These are phyloP conservation scores for Orycteropus afer DNA, from an alignment of 2,113 vertebrate genomes.

Conservation along the genomic window DNA sequence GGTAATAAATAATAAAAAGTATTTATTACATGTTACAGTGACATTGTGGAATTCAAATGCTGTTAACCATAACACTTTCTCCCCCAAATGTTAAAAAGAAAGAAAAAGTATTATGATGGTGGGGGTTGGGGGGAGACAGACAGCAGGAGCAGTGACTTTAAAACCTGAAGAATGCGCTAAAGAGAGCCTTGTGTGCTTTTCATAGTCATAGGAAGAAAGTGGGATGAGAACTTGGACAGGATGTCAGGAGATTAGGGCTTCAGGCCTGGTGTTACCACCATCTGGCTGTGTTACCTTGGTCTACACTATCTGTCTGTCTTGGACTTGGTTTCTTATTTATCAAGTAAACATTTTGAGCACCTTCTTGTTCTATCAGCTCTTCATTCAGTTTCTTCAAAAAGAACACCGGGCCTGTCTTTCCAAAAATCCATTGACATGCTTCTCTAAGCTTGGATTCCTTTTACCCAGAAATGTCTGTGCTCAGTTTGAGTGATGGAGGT, in stretches of 20 bases:
- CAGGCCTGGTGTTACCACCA: constrained; percentile 32
- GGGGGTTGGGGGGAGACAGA: not conserved
- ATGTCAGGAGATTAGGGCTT: constrained; percentile 52
- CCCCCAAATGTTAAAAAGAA: constrained; percentile 65
- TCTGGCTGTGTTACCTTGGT: constrained; percentile 51
- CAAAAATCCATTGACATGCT: not conserved
- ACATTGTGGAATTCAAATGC: constrained; percentile 68
- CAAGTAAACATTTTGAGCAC: not conserved
- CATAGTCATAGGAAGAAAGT: constrained; percentile 14
- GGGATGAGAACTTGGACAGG: not conserved
- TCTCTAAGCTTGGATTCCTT: not conserved
- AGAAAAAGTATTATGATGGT: constrained; percentile 33
- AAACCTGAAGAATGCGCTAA: constrained; percentile 65
- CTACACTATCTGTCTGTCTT: not conserved
- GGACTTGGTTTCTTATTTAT: constrained; percentile 10
- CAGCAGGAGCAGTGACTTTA: constrained; percentile 51
- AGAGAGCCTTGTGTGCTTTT: constrained; percentile 64
- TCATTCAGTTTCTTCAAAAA: not conserved
- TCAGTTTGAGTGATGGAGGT: not conserved
- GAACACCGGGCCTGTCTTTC: not conserved
- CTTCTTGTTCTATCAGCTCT: not conserved
- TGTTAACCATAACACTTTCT: constrained; percentile 65
- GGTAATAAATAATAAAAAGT: constrained; percentile 71
- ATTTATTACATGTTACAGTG: constrained; percentile 64
- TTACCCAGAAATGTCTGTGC: not conserved